Conservation (phyloP, 23 tunicate genomes). For the Styela plicata region DNA sequence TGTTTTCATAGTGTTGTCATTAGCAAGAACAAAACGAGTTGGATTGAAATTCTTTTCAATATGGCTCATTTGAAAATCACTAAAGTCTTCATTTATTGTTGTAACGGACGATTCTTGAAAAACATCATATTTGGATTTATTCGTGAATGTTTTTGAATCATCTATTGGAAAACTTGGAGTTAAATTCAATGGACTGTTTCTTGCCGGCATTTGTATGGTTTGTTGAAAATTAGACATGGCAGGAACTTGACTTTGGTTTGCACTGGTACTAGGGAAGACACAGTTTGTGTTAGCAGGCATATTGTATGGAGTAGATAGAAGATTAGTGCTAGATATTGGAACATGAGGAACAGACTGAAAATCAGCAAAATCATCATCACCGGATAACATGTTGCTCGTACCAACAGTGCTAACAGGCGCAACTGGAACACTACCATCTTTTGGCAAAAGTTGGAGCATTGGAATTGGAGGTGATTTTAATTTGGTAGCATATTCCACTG, state of each 20-base stretch:
- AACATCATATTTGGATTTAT: not conserved
- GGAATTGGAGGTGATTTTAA: slow-evolving; percentile 24
- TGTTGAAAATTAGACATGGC: not conserved
- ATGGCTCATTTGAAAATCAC: no score
- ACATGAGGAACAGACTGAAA: slow-evolving; percentile 3
- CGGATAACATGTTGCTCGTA: not conserved
- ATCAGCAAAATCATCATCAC: slow-evolving; percentile 61
- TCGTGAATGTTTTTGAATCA: not conserved
- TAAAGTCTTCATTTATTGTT: not conserved
- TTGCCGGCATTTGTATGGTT: not conserved
- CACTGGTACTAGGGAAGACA: not conserved
- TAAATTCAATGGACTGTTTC: not conserved
- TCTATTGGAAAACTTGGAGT: not conserved
- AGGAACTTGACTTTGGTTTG: not conserved
- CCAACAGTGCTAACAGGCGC: not conserved
- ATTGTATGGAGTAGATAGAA: not conserved
- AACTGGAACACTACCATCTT: not conserved
- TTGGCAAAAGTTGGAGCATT: not conserved
- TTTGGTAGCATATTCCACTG: slow-evolving; percentile 26
- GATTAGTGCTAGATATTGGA: not conserved
- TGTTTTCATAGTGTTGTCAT: not conserved
- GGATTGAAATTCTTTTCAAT: not conserved
- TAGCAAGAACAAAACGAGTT: not conserved
- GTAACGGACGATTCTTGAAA: no score
- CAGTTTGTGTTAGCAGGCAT: not conserved